Percentiles rank a stretch among this genome's conserved stretches.
Evolutionary conservation across 2,888 invertebrate genomes (phyloP).

Genomic region (Amorpha juglandis): DNA sequence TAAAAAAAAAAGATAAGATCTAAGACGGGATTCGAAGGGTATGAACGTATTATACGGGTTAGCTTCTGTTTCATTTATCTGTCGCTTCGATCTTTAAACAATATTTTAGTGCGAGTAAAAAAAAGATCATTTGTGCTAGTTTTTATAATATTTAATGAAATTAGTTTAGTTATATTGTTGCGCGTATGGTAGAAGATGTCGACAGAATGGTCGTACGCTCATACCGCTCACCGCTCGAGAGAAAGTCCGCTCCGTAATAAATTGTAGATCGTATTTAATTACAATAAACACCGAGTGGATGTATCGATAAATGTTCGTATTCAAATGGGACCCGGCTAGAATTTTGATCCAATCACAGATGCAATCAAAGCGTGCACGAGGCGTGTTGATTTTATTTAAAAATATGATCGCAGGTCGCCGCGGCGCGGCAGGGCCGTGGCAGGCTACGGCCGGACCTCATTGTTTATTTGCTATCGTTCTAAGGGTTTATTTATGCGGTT

Average conservation of each 20-base stretch:
- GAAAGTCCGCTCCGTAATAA: slow-evolving; percentile 22
- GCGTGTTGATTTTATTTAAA: slow-evolving; percentile 26
- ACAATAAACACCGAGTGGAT: slow-evolving; percentile 20
- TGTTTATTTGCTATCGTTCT: slow-evolving; percentile 67
- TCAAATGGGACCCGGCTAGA: slow-evolving; percentile 22
- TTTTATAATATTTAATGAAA: neutral
- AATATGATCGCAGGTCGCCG: slow-evolving; percentile 34
- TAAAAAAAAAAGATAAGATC: slow-evolving; percentile 18
- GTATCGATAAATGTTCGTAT: slow-evolving; percentile 22
- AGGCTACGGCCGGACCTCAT: slow-evolving; percentile 36
- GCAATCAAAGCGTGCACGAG: slow-evolving; percentile 19
- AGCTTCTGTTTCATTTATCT: slow-evolving; percentile 23
- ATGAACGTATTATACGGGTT: slow-evolving; percentile 3
- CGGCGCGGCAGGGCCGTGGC: slow-evolving; percentile 31
- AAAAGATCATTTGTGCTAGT: neutral
- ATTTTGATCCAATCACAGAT: slow-evolving; percentile 23
- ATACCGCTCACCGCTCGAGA: neutral
- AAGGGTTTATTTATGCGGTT: slow-evolving; percentile 77
- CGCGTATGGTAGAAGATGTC: neutral
- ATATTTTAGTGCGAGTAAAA: neutral
- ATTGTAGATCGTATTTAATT: slow-evolving; percentile 24
- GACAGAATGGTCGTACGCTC: neutral
- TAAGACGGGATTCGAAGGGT: slow-evolving; percentile 5
- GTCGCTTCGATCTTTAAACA: slow-evolving; percentile 1
- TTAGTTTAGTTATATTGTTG: neutral